Percentiles rank a stretch among this genome's conserved stretches.
These are phyloP conservation scores for Equus quagga DNA, from an alignment of 2,113 vertebrate genomes.

Conservation along the genomic window DNA sequence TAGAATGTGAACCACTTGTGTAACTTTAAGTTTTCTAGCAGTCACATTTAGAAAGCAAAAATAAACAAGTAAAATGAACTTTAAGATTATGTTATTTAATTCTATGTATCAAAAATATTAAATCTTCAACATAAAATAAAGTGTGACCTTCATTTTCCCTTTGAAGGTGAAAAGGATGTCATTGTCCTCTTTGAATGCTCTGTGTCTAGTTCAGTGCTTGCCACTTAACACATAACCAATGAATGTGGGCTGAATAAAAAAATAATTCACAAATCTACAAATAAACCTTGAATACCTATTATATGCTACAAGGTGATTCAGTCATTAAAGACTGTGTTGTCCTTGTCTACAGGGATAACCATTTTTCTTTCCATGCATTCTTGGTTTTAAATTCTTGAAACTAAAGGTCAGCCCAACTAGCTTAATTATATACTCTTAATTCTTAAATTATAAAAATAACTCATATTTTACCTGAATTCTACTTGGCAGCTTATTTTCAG, in stretches of 20 bases:
- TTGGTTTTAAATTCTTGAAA: constrained; percentile 30
- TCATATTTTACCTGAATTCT: neutral
- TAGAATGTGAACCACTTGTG: neutral
- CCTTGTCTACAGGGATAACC: neutral
- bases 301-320: neutral
- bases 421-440: constrained; percentile 22
- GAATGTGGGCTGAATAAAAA: neutral
- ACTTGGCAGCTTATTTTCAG: neutral
- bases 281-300: neutral
- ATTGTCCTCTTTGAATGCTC: neutral
- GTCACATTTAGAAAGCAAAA: neutral
- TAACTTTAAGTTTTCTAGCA: neutral
- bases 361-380: neutral
- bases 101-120: neutral
- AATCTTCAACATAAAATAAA: neutral
- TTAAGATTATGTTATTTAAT: neutral
- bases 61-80: neutral
- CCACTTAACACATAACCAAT: neutral
- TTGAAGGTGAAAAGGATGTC: neutral
- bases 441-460: constrained; percentile 41
- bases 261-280: neutral
- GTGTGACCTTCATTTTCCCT: neutral
- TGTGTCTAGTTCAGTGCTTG: neutral
- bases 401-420: neutral
- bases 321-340: neutral